Conservation (phyloP, 2,113 vertebrate species). For the Actenoides lindsayi region DNA sequence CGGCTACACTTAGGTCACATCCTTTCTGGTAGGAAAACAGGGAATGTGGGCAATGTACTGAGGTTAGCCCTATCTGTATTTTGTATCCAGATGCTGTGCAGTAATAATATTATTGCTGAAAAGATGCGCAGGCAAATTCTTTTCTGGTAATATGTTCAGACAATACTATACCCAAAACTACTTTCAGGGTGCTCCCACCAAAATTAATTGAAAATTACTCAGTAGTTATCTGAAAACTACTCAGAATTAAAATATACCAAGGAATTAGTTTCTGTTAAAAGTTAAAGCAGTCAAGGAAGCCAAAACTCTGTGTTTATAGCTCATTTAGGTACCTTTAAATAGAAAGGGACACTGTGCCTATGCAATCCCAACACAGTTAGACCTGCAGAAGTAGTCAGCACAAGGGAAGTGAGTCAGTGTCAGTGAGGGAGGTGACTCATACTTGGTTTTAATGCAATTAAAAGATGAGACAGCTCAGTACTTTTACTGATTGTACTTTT, state of each 20-base stretch:
- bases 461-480: not conserved
- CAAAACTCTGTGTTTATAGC: not conserved
- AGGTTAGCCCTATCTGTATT: not conserved
- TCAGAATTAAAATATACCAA: not conserved
- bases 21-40: not conserved
- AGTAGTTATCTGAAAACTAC: not conserved
- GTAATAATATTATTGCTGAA: not conserved
- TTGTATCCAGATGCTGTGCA: not conserved
- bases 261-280: not conserved
- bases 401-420: not conserved
- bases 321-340: not conserved
- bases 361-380: not conserved
- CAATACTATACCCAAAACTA: accelerated
- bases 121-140: not conserved
- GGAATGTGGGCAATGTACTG: accelerated
- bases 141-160: not conserved
- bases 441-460: not conserved
- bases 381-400: not conserved
- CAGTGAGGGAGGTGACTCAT: not conserved
- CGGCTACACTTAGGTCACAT: not conserved
- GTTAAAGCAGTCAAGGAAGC: not conserved
- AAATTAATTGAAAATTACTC: not conserved
- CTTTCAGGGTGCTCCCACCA: not conserved
- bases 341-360: not conserved
- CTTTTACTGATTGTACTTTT: not conserved